Conservation (phyloP, 2,797 vertebrate genomes). For the Coracias cyanogaster region DNA sequence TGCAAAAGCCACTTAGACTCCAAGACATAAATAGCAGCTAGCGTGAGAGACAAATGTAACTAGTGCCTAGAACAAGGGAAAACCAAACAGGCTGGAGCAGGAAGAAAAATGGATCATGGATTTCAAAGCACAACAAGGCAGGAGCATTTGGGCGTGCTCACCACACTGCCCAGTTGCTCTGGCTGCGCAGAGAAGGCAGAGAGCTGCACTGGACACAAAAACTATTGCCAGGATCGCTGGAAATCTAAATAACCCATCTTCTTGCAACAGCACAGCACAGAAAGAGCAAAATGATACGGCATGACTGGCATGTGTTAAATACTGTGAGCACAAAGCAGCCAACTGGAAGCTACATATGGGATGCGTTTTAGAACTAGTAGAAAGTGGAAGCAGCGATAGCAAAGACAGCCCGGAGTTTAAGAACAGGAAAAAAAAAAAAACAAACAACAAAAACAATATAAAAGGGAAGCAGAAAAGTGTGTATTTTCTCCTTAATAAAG, state of each 20-base stretch:
- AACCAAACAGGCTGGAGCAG: neutral
- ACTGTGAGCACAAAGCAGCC: neutral
- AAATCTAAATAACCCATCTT: constrained; percentile 27
- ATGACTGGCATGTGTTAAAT: fast-evolving
- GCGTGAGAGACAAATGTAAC: neutral
- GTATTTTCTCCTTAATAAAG: neutral
- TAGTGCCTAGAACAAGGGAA: neutral
- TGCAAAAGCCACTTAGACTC: neutral
- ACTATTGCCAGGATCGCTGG: neutral
- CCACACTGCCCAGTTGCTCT: neutral
- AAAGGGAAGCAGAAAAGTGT: neutral
- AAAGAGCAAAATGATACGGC: neutral
- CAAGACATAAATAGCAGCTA: constrained; percentile 28
- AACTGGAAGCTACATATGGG: neutral
- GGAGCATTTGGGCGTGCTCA: neutral
- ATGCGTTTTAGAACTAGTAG: neutral
- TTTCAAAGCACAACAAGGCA: constrained; percentile 9
- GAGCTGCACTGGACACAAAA: neutral
- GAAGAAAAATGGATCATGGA: neutral
- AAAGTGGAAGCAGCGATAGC: neutral
- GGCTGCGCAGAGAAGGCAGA: neutral
- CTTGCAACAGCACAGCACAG: neutral
- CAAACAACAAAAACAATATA: neutral
- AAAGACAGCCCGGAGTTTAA: neutral
- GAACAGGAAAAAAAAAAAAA: neutral